Percentiles rank a stretch among this genome's conserved stretches.
Conservation (phyloP, 2,888 invertebrate species). For the Clistopyga incitator region DNA sequence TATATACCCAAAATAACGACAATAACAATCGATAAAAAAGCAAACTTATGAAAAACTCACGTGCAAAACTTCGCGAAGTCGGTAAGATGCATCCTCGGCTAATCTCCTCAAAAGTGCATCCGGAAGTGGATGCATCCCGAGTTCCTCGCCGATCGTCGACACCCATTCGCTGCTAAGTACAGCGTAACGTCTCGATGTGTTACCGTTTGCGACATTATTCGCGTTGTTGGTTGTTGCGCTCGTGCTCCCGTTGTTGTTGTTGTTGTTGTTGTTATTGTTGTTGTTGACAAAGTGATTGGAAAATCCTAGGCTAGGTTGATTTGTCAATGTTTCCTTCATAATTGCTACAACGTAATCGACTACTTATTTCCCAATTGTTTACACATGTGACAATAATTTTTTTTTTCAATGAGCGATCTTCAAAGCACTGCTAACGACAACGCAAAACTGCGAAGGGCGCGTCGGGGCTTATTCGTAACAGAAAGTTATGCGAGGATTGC, state of each 20-base stretch:
- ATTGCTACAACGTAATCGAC: slow-evolving; percentile 33
- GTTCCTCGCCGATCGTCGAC: slow-evolving; percentile 81
- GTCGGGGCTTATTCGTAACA: too few relatives aligned
- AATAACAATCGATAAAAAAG: too few relatives aligned
- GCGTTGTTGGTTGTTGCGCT: slow-evolving; percentile 71
- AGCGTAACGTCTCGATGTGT: slow-evolving; percentile 79
- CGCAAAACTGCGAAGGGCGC: too few relatives aligned
- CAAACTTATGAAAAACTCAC: slow-evolving; percentile 67
- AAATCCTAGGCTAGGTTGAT: slow-evolving; percentile 75
- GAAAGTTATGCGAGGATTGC: too few relatives aligned
- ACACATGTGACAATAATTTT: not conserved
- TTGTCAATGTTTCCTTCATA: slow-evolving; percentile 80
- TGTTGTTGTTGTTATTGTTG: slow-evolving; percentile 10
- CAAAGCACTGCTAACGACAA: too few relatives aligned
- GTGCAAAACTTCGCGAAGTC: slow-evolving; percentile 81
- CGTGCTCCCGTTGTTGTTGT: slow-evolving; percentile 79
- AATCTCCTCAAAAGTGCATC: slow-evolving; percentile 79
- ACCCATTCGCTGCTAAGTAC: slow-evolving; percentile 82
- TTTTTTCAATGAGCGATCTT: too few relatives aligned
- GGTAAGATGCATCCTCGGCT: slow-evolving; percentile 83
- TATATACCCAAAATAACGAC: not conserved
- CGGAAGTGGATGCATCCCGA: slow-evolving; percentile 81
- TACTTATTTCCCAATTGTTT: not conserved
- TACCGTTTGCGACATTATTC: slow-evolving; percentile 75
- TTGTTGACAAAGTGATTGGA: slow-evolving; percentile 76